These are phyloP conservation scores for Artemia franciscana DNA, from an alignment of 1,140 invertebrate species.

Conservation along the genomic window DNA sequence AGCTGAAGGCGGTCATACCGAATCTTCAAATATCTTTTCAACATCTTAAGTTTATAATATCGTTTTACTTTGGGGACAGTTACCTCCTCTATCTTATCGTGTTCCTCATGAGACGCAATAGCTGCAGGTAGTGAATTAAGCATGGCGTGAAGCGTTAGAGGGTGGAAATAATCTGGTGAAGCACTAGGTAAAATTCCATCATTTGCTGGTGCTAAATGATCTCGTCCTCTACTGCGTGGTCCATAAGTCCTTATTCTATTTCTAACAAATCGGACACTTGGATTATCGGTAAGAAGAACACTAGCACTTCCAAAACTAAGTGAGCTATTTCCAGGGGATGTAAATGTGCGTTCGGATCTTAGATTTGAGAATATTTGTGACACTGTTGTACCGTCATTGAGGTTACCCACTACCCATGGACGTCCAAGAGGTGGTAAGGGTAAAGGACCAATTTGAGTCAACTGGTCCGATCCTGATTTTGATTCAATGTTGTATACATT, in stretches of 20 bases:
- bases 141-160: not conserved
- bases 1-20: conserved; percentile 76
- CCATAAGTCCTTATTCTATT: not conserved
- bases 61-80: conserved; percentile 32
- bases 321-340: conserved; percentile 2
- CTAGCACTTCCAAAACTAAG: not conserved
- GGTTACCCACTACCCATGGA: not conserved
- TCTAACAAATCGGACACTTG: not conserved
- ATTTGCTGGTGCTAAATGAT: not conserved
- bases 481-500: conserved; percentile 1
- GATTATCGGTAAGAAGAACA: conserved; percentile 2
- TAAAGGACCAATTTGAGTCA: conserved; percentile 1
- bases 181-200: not conserved
- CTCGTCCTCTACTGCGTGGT: not conserved
- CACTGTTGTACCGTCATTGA: not conserved
- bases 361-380: conserved; percentile 3
- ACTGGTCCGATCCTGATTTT: not conserved
- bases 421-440: conserved; percentile 4
- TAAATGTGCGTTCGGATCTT: not conserved
- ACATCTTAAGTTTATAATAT: conserved; percentile 62
- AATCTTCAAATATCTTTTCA: conserved; percentile 33
- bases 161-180: not conserved
- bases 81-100: conserved; percentile 6
- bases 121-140: conserved; percentile 1
- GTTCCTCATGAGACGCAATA: conserved; percentile 7